Percentiles rank a stretch among this genome's conserved stretches.
Evolutionary conservation across 2,888 invertebrate species (phyloP).

Genomic region (Torymus texanus): DNA sequence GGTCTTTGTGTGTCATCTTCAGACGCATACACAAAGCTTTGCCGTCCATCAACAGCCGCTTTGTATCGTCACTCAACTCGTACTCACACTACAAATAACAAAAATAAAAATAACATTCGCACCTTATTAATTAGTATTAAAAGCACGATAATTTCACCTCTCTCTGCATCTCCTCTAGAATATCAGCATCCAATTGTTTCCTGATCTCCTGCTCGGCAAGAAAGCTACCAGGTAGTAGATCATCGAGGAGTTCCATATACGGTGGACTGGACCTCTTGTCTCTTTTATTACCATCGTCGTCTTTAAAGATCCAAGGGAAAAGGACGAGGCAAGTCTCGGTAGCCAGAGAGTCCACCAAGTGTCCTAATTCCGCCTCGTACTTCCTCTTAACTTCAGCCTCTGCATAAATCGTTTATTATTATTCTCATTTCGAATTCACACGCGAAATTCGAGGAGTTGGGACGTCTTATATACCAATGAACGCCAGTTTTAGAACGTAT

Average conservation of each 20-base stretch:
- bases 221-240: constrained; percentile 66
- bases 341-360: constrained; percentile 64
- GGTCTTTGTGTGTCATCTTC: constrained; percentile 62
- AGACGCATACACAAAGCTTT: constrained; percentile 70
- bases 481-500: too few species aligned
- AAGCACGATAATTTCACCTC: constrained; percentile 22
- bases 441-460: too few species aligned
- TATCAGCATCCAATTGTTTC: constrained; percentile 66
- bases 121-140: not conserved
- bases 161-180: constrained; percentile 58
- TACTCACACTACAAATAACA: constrained; percentile 20
- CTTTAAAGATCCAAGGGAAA: constrained; percentile 72
- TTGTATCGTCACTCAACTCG: constrained; percentile 20
- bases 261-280: constrained; percentile 70
- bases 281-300: constrained; percentile 71
- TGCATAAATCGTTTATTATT: constrained; percentile 43
- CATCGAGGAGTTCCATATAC: constrained; percentile 69
- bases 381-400: constrained; percentile 68
- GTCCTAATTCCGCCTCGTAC: constrained; percentile 70
- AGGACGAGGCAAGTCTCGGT: constrained; percentile 69
- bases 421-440: too few species aligned
- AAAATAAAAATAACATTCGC: not conserved
- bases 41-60: constrained; percentile 49
- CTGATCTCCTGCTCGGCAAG: constrained; percentile 67
- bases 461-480: too few species aligned